Percentiles rank a stretch among this genome's conserved stretches.
phyloP scores from a whole-genome alignment of 2,113 vertebrate genomes.

The Theristicus caerulescens region DNA sequence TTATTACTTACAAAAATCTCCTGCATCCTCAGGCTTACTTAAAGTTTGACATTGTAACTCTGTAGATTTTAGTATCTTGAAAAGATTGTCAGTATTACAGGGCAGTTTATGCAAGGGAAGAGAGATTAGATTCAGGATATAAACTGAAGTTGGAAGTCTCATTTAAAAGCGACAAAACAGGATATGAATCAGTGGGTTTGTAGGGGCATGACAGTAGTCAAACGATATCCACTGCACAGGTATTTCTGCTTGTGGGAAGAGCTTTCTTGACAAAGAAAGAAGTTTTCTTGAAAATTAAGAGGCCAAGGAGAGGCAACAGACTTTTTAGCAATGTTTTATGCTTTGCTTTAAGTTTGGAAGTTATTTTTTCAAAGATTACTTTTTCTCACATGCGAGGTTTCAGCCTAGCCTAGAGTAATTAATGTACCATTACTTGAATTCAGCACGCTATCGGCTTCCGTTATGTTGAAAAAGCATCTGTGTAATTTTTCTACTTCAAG shows the following conservation, averaged over 20 bases:
- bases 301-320: not conserved
- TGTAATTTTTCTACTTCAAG: not conserved
- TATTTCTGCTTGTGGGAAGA: not conserved
- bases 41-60: not conserved
- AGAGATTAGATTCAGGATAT: not conserved
- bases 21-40: not conserved
- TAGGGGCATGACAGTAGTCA: not conserved
- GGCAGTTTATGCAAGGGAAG: not conserved
- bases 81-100: not conserved
- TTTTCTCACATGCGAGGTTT: not conserved
- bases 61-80: not conserved
- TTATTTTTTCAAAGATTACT: not conserved
- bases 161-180: not conserved
- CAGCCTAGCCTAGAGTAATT: not conserved
- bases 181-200: not conserved
- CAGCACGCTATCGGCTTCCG: not conserved
- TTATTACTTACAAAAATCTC: not conserved
- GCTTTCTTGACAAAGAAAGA: not conserved
- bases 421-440: not conserved
- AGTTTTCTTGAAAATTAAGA: not conserved
- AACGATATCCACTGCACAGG: not conserved
- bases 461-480: not conserved
- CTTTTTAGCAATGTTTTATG: not conserved
- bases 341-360: not conserved
- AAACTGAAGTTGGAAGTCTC: not conserved